Base-by-base conservation (phyloP, 2,797 vertebrate species). In the Catharus ustulatus region DNA sequence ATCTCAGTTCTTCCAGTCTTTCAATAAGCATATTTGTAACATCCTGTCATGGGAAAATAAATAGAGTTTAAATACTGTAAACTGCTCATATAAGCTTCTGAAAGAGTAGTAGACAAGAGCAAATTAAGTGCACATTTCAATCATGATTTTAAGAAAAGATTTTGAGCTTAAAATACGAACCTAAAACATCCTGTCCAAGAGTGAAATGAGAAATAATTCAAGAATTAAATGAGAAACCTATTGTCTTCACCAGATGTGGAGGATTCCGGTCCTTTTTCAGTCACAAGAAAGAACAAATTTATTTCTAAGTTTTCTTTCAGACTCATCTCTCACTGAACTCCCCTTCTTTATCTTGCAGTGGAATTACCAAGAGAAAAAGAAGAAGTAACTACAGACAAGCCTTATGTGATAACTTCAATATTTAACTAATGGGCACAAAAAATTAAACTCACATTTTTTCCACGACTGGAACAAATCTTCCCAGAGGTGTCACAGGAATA, bases 381-480 rank as follows among this genome's bases (percentile, higher is more conserved):
- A 54, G 12, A 82, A 54, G 6, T 34, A 32, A 57, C 7, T 34
- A 43, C 8, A 16, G 7, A 42, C 3, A 72, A 84, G 59, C 64
- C 40, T 10, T 67, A 89, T 26, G 22, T 45, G 42, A 45, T 6
- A 16, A 19, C 27, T 30, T 42, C 13, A 4, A 45, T 52, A 29
- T 66, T 64, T 61, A 58, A 82, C 5, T 36, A 68, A 57, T 23
- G 45, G 9, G 5, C 8, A 68, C 12, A 69, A 52, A 8, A 40
- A 83, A 57, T 2, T 45, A 72, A 67, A 43, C 7, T 24, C 3
- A 12, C 0, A 0, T 15, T 46, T 58, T 52, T 52, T 57, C 21
- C 20, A 58, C 80, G 13, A 9, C 3, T 77, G 23, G 6, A 71
- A 34, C 3, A 36, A 76, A 9, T 76, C 9, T 55, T 74, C n/a